Evolutionary conservation across 2,888 invertebrate species (phyloP).

Genomic region (Volucella inanis): DNA sequence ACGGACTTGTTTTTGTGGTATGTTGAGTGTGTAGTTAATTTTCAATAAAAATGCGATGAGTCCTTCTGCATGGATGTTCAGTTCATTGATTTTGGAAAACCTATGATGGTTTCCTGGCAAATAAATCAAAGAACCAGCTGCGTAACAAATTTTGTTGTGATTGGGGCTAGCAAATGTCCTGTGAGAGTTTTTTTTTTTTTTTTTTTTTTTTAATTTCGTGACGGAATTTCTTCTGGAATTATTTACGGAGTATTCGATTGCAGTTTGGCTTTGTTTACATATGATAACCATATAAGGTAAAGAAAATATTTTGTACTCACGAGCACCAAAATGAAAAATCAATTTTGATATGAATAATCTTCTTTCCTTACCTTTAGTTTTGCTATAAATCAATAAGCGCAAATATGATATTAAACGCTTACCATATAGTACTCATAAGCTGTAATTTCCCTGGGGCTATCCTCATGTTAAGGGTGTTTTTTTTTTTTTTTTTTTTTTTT

Average conservation of each 20-base stretch:
- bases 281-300: no score
- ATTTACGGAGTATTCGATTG: conserved; percentile 30
- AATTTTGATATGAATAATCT: no score
- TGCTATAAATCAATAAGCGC: no score
- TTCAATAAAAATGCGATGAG: conserved; percentile 71
- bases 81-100: conserved; percentile 33
- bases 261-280: not conserved
- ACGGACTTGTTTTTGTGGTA: conserved; percentile 62
- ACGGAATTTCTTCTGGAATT: conserved; percentile 33
- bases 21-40: conserved; percentile 74
- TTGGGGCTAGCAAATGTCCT: conserved; percentile 1
- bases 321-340: no score
- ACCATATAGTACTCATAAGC: no score
- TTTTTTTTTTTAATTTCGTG: not conserved
- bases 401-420: no score
- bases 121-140: conserved; percentile 64
- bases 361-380: no score
- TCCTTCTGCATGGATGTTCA: conserved; percentile 5
- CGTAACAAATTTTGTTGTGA: conserved; percentile 66
- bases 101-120: conserved; percentile 10
- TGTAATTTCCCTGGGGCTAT: no score
- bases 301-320: no score
- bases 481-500: no score
- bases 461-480: no score
- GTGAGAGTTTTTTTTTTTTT: not conserved